Evolutionary conservation across 2,113 vertebrate genomes (phyloP).

Genomic region (Tonatia bakeri): DNA sequence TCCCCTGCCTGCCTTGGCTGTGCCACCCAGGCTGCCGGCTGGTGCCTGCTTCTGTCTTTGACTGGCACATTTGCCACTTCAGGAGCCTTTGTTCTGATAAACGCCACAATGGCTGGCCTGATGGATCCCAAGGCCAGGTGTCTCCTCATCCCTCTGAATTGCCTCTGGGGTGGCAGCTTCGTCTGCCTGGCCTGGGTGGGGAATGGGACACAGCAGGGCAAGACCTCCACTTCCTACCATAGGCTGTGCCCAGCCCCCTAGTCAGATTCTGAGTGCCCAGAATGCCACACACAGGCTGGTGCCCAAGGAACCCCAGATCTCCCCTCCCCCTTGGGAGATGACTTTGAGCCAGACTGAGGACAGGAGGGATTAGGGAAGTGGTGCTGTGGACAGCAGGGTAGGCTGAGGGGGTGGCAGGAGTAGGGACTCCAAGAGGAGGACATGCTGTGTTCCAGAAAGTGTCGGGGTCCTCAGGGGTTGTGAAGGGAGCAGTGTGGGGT

Average conservation of each 20-base stretch:
- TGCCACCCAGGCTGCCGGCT: background rate
- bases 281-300: background rate
- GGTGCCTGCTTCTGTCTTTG: background rate
- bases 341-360: background rate
- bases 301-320: background rate
- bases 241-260: background rate
- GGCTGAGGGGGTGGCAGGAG: background rate
- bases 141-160: background rate
- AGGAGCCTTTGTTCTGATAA: background rate
- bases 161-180: accelerated
- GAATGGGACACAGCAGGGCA: background rate
- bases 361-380: background rate
- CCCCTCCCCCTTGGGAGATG: background rate
- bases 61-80: background rate
- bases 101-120: background rate
- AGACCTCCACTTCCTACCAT: background rate
- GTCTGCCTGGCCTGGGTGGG: background rate
- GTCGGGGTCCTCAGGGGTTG: background rate
- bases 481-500: background rate
- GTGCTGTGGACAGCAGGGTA: background rate
- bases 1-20: accelerated
- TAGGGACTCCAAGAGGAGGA: background rate
- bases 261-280: background rate
- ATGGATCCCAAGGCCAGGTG: background rate
- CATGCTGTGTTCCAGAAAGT: background rate